These are phyloP conservation scores for Pedionomus torquatus DNA, from an alignment of 2,113 vertebrate genomes.

Conservation along the genomic window DNA sequence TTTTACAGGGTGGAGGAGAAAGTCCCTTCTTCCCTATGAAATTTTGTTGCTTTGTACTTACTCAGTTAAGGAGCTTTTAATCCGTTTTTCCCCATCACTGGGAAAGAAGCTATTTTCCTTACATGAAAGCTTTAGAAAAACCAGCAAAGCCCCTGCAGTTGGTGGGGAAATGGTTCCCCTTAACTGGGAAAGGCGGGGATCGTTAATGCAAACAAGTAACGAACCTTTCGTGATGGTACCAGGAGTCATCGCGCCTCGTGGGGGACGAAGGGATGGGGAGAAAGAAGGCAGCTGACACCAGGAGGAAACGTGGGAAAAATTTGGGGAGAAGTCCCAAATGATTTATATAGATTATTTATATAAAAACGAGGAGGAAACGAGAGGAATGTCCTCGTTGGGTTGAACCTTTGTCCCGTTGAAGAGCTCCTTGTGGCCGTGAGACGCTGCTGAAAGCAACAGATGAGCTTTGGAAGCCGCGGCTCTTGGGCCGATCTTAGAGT, in stretches of 20 bases:
- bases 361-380: background rate
- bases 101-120: too few species aligned
- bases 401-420: fast-evolving
- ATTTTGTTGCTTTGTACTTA: background rate
- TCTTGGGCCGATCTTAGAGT: background rate
- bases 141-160: background rate
- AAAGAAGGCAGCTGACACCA: background rate
- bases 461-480: background rate
- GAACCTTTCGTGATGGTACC: background rate
- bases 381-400: background rate
- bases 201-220: background rate
- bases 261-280: background rate
- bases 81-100: fast-evolving
- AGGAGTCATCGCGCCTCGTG: background rate
- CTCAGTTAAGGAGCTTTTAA: background rate
- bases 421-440: background rate
- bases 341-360: fast-evolving
- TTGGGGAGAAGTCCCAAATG: background rate
- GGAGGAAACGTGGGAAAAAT: background rate
- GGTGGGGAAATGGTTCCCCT: background rate
- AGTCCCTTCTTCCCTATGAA: background rate
- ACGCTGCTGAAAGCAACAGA: background rate
- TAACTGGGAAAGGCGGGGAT: background rate
- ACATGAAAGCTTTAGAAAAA: background rate
- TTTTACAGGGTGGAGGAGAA: background rate